Evolutionary conservation across 2,113 vertebrate species (phyloP).

Genomic region (Zapus hudsonius): DNA sequence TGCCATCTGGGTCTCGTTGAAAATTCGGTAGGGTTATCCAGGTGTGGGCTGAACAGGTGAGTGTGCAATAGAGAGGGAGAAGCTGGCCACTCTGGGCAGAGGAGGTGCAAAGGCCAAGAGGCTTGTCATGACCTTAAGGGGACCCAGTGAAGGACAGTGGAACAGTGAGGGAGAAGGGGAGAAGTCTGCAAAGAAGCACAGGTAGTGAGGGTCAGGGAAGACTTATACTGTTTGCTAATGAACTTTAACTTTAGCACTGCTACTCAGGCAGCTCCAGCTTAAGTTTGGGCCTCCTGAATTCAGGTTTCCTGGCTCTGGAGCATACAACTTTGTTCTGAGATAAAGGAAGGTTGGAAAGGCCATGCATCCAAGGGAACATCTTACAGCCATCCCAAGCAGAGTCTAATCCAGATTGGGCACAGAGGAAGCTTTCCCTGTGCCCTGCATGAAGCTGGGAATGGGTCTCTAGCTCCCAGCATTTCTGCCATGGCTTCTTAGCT

Average conservation of each 20-base stretch:
- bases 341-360: not conserved
- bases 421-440: accelerated
- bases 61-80: not conserved
- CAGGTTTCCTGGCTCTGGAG: not conserved
- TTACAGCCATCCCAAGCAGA: not conserved
- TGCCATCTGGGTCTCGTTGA: not conserved
- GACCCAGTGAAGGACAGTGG: not conserved
- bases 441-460: not conserved
- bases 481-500: too few relatives aligned
- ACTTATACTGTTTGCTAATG: not conserved
- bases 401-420: not conserved
- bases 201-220: not conserved
- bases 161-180: not conserved
- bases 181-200: too few relatives aligned
- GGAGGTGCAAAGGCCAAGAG: not conserved
- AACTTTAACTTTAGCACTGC: not conserved
- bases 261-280: not conserved
- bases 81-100: not conserved
- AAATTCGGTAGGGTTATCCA: not conserved
- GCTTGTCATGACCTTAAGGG: too few relatives aligned
- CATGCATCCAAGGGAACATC: too few relatives aligned
- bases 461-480: not conserved
- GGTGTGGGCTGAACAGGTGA: not conserved
- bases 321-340: not conserved
- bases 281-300: not conserved